These are phyloP conservation scores for Varanus komodoensis DNA, from an alignment of 2,113 vertebrate genomes.

Conservation along the genomic window DNA sequence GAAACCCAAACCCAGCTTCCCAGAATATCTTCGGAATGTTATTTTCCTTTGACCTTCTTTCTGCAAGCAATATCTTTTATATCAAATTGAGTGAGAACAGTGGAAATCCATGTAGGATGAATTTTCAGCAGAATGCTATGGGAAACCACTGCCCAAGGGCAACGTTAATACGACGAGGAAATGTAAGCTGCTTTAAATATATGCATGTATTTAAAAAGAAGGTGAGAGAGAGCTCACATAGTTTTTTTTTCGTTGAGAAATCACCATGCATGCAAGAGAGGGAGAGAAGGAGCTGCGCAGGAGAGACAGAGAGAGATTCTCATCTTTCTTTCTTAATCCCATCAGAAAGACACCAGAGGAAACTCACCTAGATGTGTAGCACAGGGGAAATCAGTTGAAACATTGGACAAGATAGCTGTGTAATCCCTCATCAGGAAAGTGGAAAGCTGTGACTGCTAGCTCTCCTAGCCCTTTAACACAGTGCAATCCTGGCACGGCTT, in stretches of 20 bases:
- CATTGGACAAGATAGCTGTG: not conserved
- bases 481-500: not conserved
- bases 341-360: not conserved
- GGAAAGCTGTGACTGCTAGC: not conserved
- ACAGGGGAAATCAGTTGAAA: not conserved
- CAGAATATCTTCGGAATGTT: no score
- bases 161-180: not conserved
- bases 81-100: no score
- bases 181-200: not conserved
- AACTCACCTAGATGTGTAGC: not conserved
- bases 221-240: not conserved
- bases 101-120: not conserved
- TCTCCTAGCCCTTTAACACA: not conserved
- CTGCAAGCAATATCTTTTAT: no score
- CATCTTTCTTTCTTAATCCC: not conserved
- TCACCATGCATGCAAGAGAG: not conserved
- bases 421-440: not conserved
- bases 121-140: not conserved
- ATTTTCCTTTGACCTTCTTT: no score
- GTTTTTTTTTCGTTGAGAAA: not conserved
- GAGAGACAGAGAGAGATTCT: not conserved
- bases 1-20: no score
- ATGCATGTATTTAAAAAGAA: not conserved
- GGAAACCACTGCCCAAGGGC: not conserved
- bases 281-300: no score